Conservation (phyloP, 1,140 invertebrate genomes). For the Drosophila azteca region DNA sequence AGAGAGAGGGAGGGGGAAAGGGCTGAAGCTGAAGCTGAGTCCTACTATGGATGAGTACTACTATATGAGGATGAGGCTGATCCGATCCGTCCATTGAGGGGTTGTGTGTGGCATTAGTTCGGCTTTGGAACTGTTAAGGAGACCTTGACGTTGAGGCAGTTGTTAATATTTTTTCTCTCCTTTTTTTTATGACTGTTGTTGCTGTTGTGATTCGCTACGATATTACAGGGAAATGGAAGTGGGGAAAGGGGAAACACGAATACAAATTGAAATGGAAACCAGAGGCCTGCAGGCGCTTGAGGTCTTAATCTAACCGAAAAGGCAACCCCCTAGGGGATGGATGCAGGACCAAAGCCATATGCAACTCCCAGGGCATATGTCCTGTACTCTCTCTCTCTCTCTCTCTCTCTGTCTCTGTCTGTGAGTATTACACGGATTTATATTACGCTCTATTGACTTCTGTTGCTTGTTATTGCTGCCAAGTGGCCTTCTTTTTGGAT, state of each 20-base stretch:
- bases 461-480: conserved; percentile 54
- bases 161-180: conserved; percentile 61
- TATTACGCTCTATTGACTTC: conserved; percentile 83
- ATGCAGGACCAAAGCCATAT: conserved; percentile 45
- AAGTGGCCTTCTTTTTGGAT: conserved; percentile 63
- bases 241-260: conserved; percentile 4
- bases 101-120: conserved; percentile 65
- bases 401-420: not conserved
- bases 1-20: not conserved
- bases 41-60: not conserved
- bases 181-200: conserved; percentile 76
- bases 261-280: conserved; percentile 49
- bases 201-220: conserved; percentile 82
- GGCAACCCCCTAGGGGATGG: conserved; percentile 71
- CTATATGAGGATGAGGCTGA: not conserved
- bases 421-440: conserved; percentile 75
- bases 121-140: conserved; percentile 71
- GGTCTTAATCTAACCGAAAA: conserved; percentile 83
- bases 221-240: conserved; percentile 37
- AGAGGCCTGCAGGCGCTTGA: conserved; percentile 56
- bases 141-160: conserved; percentile 62
- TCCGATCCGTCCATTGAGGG: not conserved
- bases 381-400: conserved; percentile 4
- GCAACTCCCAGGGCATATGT: conserved; percentile 67
- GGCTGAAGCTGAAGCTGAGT: not conserved